These are phyloP conservation scores for Apoderus coryli DNA, from an alignment of 2,888 invertebrate species.

Conservation along the genomic window DNA sequence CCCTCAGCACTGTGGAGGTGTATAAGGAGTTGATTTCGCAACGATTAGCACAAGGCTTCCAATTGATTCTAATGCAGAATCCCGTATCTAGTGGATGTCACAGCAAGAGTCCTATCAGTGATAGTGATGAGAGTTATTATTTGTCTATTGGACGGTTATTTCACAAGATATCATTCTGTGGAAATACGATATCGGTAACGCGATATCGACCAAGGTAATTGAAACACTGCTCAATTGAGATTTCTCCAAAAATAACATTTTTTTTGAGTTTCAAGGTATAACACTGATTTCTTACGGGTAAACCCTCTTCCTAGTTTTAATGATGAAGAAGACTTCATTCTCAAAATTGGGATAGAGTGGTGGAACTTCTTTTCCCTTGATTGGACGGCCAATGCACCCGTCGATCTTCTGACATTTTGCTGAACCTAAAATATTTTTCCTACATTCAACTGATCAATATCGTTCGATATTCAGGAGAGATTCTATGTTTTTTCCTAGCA, in stretches of 20 bases:
- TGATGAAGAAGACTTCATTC: no score
- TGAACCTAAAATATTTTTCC: no score
- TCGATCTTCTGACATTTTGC: no score
- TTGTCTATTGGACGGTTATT: constrained; percentile 91
- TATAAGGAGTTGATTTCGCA: constrained; percentile 94
- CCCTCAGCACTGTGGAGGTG: constrained; percentile 72
- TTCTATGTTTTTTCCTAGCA: constrained; percentile 2
- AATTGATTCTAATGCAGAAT: constrained; percentile 11
- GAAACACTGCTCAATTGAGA: no score
- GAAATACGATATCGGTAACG: constrained; percentile 85
- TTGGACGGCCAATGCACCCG: no score
- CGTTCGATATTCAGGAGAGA: constrained; percentile 1
- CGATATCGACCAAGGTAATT: constrained; percentile 80
- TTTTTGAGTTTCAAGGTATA: no score
- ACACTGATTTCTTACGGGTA: no score
- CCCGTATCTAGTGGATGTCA: constrained; percentile 16
- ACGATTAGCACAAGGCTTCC: constrained; percentile 80
- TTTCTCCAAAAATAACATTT: no score
- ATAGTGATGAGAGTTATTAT: constrained; percentile 55
- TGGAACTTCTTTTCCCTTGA: no score
- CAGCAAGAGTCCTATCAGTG: constrained; percentile 24
- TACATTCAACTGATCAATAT: constrained; percentile 4
- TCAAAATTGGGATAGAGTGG: no score
- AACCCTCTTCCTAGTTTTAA: no score
- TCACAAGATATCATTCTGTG: constrained; percentile 75